Percentiles rank a stretch among this genome's conserved stretches.
Evolutionary conservation across 2,888 invertebrate genomes (phyloP).

Genomic region (Bhutanitis thaidina): DNA sequence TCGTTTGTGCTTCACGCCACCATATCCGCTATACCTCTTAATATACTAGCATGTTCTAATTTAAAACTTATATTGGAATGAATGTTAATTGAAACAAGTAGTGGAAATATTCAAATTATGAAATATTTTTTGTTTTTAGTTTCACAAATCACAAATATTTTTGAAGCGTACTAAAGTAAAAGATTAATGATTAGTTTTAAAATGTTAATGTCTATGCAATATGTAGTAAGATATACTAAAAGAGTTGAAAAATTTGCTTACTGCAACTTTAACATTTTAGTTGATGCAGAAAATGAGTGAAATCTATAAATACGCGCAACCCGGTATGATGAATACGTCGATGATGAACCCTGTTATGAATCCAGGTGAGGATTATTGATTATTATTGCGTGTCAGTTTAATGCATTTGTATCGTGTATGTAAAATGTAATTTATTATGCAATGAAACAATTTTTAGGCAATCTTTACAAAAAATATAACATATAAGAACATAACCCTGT

Average conservation of each 20-base stretch:
- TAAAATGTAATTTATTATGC: no score
- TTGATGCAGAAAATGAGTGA: conserved; percentile 72
- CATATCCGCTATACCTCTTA: conserved; percentile 29
- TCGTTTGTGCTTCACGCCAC: conserved; percentile 33
- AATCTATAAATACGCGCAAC: conserved; percentile 63
- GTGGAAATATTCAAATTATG: not conserved
- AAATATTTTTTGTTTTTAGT: not conserved
- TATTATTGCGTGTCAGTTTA: no score
- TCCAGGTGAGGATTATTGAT: conserved; percentile 42
- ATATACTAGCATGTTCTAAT: not conserved
- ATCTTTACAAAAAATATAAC: no score
- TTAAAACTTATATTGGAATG: not conserved
- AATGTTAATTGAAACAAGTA: not conserved
- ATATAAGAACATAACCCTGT: no score
- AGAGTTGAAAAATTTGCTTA: not conserved
- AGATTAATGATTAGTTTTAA: no score
- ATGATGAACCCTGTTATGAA: conserved; percentile 69
- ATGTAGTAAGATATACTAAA: not conserved
- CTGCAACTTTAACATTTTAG: conserved; percentile 32
- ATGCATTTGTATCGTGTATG: no score
- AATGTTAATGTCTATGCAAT: no score
- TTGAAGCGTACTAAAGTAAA: no score
- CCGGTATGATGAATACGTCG: conserved; percentile 59
- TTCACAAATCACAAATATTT: no score
- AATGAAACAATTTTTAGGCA: no score